Conservation (phyloP, 1,140 invertebrate species). For the Eriocheir sinensis region DNA sequence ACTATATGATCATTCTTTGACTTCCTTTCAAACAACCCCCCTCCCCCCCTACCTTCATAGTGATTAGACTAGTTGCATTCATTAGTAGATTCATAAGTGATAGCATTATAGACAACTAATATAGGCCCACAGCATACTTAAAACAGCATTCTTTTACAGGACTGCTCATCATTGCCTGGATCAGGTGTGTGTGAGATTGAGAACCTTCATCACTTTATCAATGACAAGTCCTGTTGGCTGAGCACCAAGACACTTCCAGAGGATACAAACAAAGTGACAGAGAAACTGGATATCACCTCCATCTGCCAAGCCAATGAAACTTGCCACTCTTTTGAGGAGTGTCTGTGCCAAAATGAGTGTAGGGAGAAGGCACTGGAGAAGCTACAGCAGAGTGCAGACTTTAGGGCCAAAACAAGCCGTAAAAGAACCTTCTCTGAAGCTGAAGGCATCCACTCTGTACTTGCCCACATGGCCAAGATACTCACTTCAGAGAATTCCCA, state of each 20-base stretch:
- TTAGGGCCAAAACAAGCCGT: slow-evolving; percentile 40
- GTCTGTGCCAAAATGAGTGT: slow-evolving; percentile 60
- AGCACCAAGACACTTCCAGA: slow-evolving; percentile 16
- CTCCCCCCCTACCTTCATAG: too few species aligned
- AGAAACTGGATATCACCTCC: slow-evolving; percentile 51
- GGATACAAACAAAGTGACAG: background rate
- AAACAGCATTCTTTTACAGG: slow-evolving; percentile 37
- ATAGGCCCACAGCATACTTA: too few species aligned
- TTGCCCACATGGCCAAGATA: slow-evolving; percentile 53
- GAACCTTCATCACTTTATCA: slow-evolving; percentile 51
- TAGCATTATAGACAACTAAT: too few species aligned
- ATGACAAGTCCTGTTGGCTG: slow-evolving; percentile 64
- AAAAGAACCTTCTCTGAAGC: slow-evolving; percentile 62
- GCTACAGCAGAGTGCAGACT: slow-evolving; percentile 48
- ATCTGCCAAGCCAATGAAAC: slow-evolving; percentile 57
- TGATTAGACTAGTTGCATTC: too few species aligned
- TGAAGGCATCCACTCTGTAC: background rate
- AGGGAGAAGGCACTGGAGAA: slow-evolving; percentile 57
- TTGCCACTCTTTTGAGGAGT: slow-evolving; percentile 42
- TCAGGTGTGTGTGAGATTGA: slow-evolving; percentile 66
- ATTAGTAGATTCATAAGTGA: too few species aligned
- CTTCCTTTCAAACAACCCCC: too few species aligned
- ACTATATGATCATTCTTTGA: too few species aligned
- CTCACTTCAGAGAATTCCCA: slow-evolving; percentile 49
- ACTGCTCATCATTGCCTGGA: slow-evolving; percentile 44